phyloP scores from a whole-genome alignment of 2,888 invertebrate species.

The Stenodera caucasica region DNA sequence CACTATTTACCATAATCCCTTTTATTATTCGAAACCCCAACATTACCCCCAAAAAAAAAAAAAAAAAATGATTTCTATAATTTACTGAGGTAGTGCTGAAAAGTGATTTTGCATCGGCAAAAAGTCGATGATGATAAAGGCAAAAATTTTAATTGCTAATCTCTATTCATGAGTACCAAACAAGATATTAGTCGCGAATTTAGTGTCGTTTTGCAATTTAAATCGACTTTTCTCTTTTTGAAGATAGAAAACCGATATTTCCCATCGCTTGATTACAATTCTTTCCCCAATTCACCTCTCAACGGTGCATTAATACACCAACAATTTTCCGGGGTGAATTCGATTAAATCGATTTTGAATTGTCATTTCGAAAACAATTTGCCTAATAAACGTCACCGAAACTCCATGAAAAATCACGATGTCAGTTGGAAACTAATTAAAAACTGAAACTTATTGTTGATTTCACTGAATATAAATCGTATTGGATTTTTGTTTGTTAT shows the following conservation, averaged over 20 bases:
- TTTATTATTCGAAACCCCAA: not conserved
- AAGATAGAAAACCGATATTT: constrained; percentile 11
- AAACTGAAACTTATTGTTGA: not conserved
- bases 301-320: constrained; percentile 34
- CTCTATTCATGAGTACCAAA: constrained; percentile 49
- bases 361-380: too few species aligned
- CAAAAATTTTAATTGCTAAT: constrained; percentile 20
- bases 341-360: constrained; percentile 30
- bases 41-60: not conserved
- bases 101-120: not conserved
- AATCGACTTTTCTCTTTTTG: constrained; percentile 31
- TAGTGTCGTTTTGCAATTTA: constrained; percentile 44
- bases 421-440: constrained; percentile 16
- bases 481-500: too few species aligned
- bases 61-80: too few species aligned
- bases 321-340: constrained; percentile 31
- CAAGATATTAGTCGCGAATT: constrained; percentile 45
- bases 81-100: not conserved
- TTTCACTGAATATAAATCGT: too few species aligned
- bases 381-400: too few species aligned
- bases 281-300: constrained; percentile 16
- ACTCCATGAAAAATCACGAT: too few species aligned
- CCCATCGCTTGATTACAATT: constrained; percentile 29
- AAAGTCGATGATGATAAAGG: not conserved
- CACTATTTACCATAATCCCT: not conserved